phyloP scores from a whole-genome alignment of 1,140 invertebrate genomes.

The Phthorimaea operculella region DNA sequence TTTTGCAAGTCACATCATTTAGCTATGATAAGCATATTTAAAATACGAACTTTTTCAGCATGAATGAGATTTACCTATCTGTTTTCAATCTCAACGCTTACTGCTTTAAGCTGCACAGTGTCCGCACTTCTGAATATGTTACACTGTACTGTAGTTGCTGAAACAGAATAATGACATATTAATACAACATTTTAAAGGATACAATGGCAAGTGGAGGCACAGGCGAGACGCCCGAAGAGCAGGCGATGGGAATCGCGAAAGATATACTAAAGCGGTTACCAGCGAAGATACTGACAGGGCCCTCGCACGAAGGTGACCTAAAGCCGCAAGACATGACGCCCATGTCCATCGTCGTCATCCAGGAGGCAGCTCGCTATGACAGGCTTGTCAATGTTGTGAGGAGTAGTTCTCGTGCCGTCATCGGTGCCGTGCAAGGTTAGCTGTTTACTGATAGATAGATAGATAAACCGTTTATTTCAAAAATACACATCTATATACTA shows the following conservation, averaged over 20 bases:
- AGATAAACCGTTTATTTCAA: no score
- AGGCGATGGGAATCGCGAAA: conserved; percentile 75
- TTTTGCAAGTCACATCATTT: no score
- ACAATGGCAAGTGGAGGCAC: conserved; percentile 60
- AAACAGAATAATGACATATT: background rate
- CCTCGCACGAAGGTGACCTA: conserved; percentile 76
- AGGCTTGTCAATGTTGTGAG: conserved; percentile 80
- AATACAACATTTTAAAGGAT: conserved; percentile 25
- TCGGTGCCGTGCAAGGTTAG: conserved; percentile 89
- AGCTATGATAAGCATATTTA: no score
- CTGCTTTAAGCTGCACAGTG: no score
- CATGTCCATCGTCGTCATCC: conserved; percentile 93
- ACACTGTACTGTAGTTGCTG: background rate
- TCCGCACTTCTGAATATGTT: no score
- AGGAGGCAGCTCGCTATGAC: conserved; percentile 94
- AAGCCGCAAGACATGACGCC: conserved; percentile 79
- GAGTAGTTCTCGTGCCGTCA: conserved; percentile 81
- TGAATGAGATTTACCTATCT: no score
- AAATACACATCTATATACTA: no score
- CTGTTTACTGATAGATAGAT: no score
- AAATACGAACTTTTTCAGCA: no score
- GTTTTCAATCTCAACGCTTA: no score
- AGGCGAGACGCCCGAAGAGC: conserved; percentile 72
- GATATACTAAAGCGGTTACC: conserved; percentile 82
- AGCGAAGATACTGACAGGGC: conserved; percentile 75